Evolutionary conservation across 1,140 invertebrate genomes (phyloP).

Genomic region (Lordiphosa collinella): DNA sequence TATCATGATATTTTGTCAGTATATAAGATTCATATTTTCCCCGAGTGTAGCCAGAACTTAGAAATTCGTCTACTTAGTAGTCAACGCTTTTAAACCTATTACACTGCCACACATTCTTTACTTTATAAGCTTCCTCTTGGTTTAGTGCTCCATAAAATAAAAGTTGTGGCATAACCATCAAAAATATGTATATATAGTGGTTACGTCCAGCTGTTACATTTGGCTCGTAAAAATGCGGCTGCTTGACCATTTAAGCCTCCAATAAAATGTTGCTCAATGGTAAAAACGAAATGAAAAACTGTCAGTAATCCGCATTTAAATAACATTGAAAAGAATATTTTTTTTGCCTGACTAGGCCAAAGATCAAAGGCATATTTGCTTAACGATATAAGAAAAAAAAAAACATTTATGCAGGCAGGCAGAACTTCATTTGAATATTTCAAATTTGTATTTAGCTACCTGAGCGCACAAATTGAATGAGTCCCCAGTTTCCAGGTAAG

Average conservation of each 20-base stretch:
- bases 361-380: conserved; percentile 1
- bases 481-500: conserved; percentile 1
- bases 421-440: conserved; percentile 10
- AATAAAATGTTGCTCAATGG: conserved; percentile 1
- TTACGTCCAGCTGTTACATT: conserved; percentile 9
- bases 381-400: neutral
- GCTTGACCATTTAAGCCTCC: conserved; percentile 7
- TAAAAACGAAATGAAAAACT: conserved; percentile 1
- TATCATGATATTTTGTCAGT: no score
- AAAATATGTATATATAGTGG: conserved; percentile 7
- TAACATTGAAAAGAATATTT: neutral
- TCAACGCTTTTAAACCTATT: conserved; percentile 1
- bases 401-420: neutral
- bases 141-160: conserved; percentile 9
- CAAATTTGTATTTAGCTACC: neutral
- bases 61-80: neutral
- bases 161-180: conserved; percentile 8
- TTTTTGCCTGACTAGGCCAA: neutral
- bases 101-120: neutral
- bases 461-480: conserved; percentile 4
- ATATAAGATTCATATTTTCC: no score
- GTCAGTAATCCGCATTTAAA: conserved; percentile 3
- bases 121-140: conserved; percentile 1
- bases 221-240: conserved; percentile 2
- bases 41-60: neutral